Base-by-base conservation (phyloP, 2,888 invertebrate genomes). In the Octonoba sinensis region DNA sequence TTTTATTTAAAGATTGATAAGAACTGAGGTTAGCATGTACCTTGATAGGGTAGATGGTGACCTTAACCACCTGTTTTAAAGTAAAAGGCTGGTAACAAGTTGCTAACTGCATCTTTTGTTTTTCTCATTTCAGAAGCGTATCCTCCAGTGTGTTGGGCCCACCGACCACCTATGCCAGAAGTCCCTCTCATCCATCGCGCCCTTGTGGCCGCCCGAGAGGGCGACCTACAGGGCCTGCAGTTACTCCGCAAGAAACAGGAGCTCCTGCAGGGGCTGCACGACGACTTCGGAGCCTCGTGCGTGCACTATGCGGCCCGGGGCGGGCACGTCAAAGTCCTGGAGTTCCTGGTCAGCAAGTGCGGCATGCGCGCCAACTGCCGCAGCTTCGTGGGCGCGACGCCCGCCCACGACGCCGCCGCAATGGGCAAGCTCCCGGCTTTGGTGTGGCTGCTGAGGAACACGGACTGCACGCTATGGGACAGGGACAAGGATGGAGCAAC, bases 331-430 rank as follows among this genome's bases (percentile, higher is more conserved):
- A 85, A 87, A 22, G 83, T 87, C 0, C 83, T 88, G 4, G 84
- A 87, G 67, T 88, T 86, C 76, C 85, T 89, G 3, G 85, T 88
- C 12, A 85, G 85, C 47, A 84, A 86, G 15, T 85, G 85, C 59
- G 84, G 86, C 0, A 86, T 88, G 78, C 83, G 84, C 65, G 86
- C 86, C 46, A 84, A 82, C 16, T 69, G 81, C 27, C 59, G 85
- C 8, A 84, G 85, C 15, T 75, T 84, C 22, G 86, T 87, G 18
- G 89, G 89, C 1, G 88, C 89, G 3, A 88, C 89, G 0, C 86
- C 89, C 3, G 86, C 87, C 6, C 89, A 89, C 71, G 89, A 89
- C 84, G 89, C 89, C 0, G 88, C 89, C 1, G 89, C 88, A 12
- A 87, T 88, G 47, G 89, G 89, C 3, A 86, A 88, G 66, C 83